Evolutionary conservation across 2,113 vertebrate genomes (phyloP).

Genomic region (Eptesicus fuscus): DNA sequence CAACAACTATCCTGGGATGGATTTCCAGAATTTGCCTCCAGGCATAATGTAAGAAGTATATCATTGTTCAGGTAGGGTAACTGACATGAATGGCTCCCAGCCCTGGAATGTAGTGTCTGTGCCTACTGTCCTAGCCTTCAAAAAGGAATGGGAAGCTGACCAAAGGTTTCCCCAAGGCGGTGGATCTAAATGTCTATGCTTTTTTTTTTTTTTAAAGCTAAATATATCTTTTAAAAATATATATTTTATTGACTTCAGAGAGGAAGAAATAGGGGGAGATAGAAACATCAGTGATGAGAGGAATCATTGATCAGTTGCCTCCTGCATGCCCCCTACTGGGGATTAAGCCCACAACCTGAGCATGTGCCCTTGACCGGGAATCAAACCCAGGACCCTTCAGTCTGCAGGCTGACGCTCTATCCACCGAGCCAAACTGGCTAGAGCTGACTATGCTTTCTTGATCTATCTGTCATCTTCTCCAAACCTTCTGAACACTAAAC

Average conservation of each 20-base stretch:
- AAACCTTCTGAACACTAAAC: background rate
- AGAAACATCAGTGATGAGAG: too few relatives aligned
- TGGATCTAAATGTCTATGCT: background rate
- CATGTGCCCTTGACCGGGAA: too few relatives aligned
- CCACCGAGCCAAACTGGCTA: too few relatives aligned
- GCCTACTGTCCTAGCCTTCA: background rate
- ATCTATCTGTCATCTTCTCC: background rate
- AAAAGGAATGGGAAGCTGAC: background rate
- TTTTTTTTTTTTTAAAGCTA: background rate
- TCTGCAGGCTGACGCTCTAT: too few relatives aligned
- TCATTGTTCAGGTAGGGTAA: background rate
- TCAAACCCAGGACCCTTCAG: too few relatives aligned
- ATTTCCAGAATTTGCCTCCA: background rate
- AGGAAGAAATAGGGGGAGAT: too few relatives aligned
- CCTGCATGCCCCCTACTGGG: too few relatives aligned
- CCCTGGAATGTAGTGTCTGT: background rate
- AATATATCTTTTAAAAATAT: too few relatives aligned
- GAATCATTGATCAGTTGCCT: too few relatives aligned
- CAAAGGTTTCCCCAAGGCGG: too few relatives aligned
- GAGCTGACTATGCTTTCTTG: background rate
- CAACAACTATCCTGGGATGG: background rate
- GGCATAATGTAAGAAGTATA: background rate
- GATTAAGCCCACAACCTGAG: too few relatives aligned
- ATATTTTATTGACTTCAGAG: too few relatives aligned
- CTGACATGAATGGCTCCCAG: background rate